These are phyloP conservation scores for Anas acuta DNA, from an alignment of 2,797 vertebrate species.

Conservation along the genomic window DNA sequence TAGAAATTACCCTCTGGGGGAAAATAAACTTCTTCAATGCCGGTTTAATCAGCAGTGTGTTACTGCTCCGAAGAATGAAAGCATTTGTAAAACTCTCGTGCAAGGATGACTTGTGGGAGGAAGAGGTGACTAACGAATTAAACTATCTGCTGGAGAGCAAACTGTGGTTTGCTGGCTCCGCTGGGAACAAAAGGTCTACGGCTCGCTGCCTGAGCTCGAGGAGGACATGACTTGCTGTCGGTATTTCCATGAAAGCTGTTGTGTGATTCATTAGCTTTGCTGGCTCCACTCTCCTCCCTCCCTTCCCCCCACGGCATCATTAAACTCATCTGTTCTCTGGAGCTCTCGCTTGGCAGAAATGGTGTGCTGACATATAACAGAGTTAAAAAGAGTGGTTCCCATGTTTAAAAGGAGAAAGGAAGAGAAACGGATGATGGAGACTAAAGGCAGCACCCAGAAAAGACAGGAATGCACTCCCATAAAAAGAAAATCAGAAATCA, in stretches of 20 bases:
- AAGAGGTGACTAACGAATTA: conserved; percentile 67
- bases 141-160: conserved; percentile 52
- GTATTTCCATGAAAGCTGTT: conserved; percentile 65
- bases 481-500: not conserved
- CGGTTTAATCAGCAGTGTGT: conserved; percentile 27
- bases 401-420: not conserved
- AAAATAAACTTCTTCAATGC: conserved; percentile 43
- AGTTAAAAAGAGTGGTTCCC: conserved; percentile 29
- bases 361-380: conserved; percentile 18
- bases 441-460: not conserved
- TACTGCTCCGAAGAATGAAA: conserved; percentile 35
- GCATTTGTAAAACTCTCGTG: conserved; percentile 28
- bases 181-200: conserved; percentile 51
- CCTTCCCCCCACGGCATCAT: conserved; percentile 56
- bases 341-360: conserved; percentile 60
- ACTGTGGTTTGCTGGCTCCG: conserved; percentile 49
- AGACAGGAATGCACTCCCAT: not conserved
- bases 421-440: not conserved
- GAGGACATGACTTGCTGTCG: conserved; percentile 52
- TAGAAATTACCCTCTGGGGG: conserved; percentile 19
- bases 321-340: conserved; percentile 63
- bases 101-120: conserved; percentile 31
- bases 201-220: conserved; percentile 5
- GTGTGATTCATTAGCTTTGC: conserved; percentile 61
- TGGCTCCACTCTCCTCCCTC: conserved; percentile 43